These are phyloP conservation scores for Ligdia adustata DNA, from an alignment of 2,888 invertebrate species.

Conservation along the genomic window DNA sequence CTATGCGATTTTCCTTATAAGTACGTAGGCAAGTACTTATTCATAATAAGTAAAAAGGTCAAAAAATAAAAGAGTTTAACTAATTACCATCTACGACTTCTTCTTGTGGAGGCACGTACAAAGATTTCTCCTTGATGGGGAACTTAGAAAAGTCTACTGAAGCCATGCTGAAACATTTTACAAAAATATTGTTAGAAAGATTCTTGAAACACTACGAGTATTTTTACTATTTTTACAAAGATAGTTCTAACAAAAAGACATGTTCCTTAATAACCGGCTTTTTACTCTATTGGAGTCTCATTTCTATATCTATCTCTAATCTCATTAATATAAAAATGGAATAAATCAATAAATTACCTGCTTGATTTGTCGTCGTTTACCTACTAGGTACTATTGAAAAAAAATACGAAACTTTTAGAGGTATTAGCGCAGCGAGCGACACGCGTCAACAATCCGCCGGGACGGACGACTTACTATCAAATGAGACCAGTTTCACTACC, in stretches of 20 bases:
- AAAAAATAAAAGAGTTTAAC: background rate
- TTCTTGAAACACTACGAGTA: too few species aligned
- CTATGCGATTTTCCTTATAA: too few species aligned
- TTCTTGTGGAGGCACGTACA: conserved; percentile 84
- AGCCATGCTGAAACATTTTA: conserved; percentile 65
- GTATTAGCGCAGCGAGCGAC: conserved; percentile 1
- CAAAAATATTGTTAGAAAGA: too few species aligned
- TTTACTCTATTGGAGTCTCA: too few species aligned
- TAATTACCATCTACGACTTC: conserved; percentile 86
- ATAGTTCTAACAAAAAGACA: too few species aligned
- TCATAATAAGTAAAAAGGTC: too few species aligned
- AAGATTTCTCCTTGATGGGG: conserved; percentile 81
- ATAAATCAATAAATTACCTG: conserved; percentile 1
- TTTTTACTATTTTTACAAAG: too few species aligned
- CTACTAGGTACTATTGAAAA: background rate
- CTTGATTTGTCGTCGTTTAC: background rate
- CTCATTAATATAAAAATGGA: too few species aligned
- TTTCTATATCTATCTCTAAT: too few species aligned
- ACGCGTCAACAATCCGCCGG: conserved; percentile 13
- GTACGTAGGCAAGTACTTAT: too few species aligned
- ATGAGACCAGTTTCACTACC: background rate
- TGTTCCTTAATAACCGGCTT: too few species aligned
- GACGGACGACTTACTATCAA: background rate
- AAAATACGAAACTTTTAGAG: conserved; percentile 3
- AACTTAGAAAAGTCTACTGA: conserved; percentile 67